phyloP scores from a whole-genome alignment of 1,140 invertebrate species.

The Amphibalanus amphitrite region DNA sequence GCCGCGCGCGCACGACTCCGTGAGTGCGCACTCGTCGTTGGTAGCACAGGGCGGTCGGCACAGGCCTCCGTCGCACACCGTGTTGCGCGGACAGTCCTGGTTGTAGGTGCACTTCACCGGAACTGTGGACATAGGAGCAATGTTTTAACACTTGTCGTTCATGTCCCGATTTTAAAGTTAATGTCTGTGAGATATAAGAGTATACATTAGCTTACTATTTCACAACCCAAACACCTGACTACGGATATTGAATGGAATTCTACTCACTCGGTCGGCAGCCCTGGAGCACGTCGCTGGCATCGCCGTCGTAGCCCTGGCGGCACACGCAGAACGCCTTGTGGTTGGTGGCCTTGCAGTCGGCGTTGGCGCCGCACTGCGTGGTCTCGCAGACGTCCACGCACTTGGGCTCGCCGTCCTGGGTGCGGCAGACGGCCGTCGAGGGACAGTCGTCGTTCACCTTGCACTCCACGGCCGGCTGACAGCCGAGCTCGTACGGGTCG shows the following conservation, averaged over 20 bases:
- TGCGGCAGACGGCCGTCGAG: constrained; percentile 47
- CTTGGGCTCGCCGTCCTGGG: constrained; percentile 46
- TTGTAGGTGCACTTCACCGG: constrained; percentile 48
- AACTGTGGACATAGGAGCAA: constrained; percentile 6
- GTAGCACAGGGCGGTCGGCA: constrained; percentile 62
- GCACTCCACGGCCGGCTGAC: constrained; percentile 56
- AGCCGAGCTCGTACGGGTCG: constrained; percentile 58
- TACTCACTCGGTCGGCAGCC: constrained; percentile 46
- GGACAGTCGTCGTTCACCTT: constrained; percentile 57
- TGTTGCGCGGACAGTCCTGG: constrained; percentile 51
- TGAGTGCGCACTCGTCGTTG: constrained; percentile 56
- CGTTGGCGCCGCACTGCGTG: constrained; percentile 54
- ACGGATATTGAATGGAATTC: neutral
- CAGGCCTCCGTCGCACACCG: constrained; percentile 59
- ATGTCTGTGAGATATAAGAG: no score
- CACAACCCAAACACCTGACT: no score
- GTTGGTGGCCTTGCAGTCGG: constrained; percentile 54
- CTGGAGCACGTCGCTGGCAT: constrained; percentile 43
- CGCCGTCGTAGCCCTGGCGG: constrained; percentile 51
- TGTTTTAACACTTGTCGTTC: no score
- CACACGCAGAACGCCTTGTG: constrained; percentile 60
- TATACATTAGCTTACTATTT: no score
- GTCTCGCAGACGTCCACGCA: constrained; percentile 61
- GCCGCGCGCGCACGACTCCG: constrained; percentile 59
- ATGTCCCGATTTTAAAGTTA: no score